These are phyloP conservation scores for Neopelma chrysocephalum DNA, from an alignment of 2,797 vertebrate species.

Conservation along the genomic window DNA sequence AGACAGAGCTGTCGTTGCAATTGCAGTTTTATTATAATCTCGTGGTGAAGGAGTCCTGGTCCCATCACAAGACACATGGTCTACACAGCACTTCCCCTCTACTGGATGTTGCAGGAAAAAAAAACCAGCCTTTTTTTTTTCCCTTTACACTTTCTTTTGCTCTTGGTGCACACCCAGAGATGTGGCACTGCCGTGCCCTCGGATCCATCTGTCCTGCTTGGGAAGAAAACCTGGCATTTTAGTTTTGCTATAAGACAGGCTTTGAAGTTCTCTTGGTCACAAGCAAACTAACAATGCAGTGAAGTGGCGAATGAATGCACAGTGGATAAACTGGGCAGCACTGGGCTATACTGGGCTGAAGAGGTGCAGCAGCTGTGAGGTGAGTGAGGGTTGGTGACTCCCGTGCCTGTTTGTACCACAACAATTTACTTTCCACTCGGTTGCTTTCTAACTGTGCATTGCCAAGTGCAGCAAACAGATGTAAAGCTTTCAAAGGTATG, in stretches of 20 bases:
- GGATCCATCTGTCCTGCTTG: background rate
- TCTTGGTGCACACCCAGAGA: background rate
- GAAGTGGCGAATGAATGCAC: background rate
- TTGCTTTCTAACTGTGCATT: background rate
- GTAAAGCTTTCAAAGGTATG: background rate
- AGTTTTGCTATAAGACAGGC: background rate
- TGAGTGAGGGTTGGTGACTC: accelerated
- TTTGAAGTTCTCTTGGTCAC: background rate
- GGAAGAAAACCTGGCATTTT: background rate
- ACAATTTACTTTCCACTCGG: background rate
- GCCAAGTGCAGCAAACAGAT: accelerated
- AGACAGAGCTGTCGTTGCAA: background rate
- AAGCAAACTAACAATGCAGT: background rate
- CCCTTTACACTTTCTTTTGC: background rate
- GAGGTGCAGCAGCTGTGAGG: background rate
- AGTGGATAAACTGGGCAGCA: accelerated
- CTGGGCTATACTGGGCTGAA: accelerated
- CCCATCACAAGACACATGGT: background rate
- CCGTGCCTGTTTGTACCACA: accelerated
- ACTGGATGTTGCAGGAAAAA: background rate
- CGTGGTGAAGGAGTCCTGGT: background rate
- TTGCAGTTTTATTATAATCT: slow-evolving; percentile 9
- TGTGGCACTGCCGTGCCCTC: accelerated
- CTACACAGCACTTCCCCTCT: background rate
- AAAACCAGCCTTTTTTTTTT: background rate